These are phyloP conservation scores for Aphaenogaster rudis DNA, from an alignment of 1,140 invertebrate species.

Conservation along the genomic window DNA sequence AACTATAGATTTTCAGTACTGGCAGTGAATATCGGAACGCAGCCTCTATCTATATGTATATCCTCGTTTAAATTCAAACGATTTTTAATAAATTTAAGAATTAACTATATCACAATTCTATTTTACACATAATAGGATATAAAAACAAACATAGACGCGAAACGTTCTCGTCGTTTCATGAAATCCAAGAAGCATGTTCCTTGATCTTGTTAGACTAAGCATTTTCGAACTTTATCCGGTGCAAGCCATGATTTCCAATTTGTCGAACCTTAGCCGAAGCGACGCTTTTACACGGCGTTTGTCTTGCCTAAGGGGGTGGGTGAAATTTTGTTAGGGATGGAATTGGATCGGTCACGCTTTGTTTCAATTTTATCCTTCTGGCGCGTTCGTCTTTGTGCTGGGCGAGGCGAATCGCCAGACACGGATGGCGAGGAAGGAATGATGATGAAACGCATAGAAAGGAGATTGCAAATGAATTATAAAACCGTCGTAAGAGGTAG, in stretches of 20 bases:
- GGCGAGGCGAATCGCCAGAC: not conserved
- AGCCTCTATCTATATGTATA: not conserved
- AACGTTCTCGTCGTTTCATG: not conserved
- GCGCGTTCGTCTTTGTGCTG: not conserved
- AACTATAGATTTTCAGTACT: too few species aligned
- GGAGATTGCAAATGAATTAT: slow-evolving; percentile 45
- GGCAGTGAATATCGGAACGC: too few species aligned
- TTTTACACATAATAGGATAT: not conserved
- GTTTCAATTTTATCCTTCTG: slow-evolving; percentile 56
- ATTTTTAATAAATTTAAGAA: not conserved
- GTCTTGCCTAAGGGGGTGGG: not conserved
- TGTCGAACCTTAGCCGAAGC: slow-evolving; percentile 39
- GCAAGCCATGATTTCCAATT: slow-evolving; percentile 53
- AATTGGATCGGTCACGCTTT: slow-evolving; percentile 53
- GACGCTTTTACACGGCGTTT: slow-evolving; percentile 25
- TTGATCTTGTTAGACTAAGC: slow-evolving; percentile 21
- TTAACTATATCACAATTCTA: not conserved
- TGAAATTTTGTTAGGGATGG: slow-evolving; percentile 45
- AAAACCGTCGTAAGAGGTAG: not conserved
- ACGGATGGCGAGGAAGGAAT: not conserved
- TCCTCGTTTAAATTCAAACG: not conserved
- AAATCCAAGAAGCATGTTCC: slow-evolving; percentile 8
- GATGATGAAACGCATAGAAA: slow-evolving; percentile 12
- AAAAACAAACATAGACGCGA: slow-evolving; percentile 3
- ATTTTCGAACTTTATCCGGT: slow-evolving; percentile 15